These are phyloP conservation scores for Euplexia lucipara DNA, from an alignment of 2,888 invertebrate genomes.

Conservation along the genomic window DNA sequence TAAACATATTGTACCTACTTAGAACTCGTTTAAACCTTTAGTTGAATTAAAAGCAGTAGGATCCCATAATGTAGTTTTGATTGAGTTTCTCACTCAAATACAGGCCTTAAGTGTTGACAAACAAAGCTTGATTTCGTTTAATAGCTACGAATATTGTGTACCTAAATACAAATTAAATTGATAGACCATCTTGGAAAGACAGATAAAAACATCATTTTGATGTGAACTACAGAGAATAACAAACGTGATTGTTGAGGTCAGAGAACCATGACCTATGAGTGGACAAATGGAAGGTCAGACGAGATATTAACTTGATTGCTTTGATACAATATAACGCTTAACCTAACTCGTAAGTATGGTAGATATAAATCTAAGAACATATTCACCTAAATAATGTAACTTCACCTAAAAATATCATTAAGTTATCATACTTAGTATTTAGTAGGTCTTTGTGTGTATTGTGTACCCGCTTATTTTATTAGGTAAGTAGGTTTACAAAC, in stretches of 20 bases:
- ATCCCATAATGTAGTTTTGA: too few relatives aligned
- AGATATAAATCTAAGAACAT: too few relatives aligned
- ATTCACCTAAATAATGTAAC: too few relatives aligned
- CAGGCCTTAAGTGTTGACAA: neutral
- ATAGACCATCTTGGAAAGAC: neutral
- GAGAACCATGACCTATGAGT: constrained; percentile 52
- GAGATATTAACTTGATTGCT: constrained; percentile 22
- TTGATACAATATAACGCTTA: constrained; percentile 22
- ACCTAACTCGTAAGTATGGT: neutral
- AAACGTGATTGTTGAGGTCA: constrained; percentile 36
- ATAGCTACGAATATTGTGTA: neutral
- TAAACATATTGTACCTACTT: too few relatives aligned
- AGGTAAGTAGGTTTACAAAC: neutral
- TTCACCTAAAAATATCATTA: too few relatives aligned
- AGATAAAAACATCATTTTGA: neutral
- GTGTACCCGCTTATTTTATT: too few relatives aligned
- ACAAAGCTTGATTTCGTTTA: neutral
- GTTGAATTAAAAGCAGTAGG: too few relatives aligned
- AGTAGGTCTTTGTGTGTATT: too few relatives aligned
- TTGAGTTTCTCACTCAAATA: too few relatives aligned
- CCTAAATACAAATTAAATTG: neutral
- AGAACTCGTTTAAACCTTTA: too few relatives aligned
- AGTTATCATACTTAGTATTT: too few relatives aligned
- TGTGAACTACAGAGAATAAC: constrained; percentile 29
- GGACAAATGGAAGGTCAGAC: constrained; percentile 46